Conservation (phyloP, 2,113 vertebrate genomes). For the Gallinago media region DNA sequence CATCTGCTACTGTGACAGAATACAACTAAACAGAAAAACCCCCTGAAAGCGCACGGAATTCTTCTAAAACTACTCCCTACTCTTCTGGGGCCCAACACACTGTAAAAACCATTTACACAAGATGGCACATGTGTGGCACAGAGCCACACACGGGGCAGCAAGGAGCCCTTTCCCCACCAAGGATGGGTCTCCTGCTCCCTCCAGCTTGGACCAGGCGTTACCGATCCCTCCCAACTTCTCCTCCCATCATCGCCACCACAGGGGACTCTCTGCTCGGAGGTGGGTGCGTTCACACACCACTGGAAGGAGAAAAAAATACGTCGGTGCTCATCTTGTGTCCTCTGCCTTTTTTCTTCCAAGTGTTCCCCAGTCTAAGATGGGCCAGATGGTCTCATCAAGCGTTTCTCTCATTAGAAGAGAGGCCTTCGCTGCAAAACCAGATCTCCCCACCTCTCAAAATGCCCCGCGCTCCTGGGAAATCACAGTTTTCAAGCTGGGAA, state of each 20-base stretch:
- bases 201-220: background rate
- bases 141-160: accelerated
- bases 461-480: background rate
- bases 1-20: no score
- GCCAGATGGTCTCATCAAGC: background rate
- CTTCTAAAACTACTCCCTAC: background rate
- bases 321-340: background rate
- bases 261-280: background rate
- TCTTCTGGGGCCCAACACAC: background rate
- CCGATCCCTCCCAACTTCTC: background rate
- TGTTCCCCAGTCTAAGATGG: background rate
- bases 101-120: no score
- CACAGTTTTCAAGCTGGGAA: background rate
- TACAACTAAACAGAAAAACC: no score
- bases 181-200: accelerated
- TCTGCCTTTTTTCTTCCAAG: background rate
- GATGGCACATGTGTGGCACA: no score
- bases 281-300: background rate
- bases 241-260: background rate
- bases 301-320: background rate
- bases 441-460: background rate
- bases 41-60: background rate
- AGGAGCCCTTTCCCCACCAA: accelerated
- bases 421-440: background rate
- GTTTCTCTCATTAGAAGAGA: background rate